Base-by-base conservation (phyloP, 2,888 invertebrate genomes). In the Temnothorax ravouxi region DNA sequence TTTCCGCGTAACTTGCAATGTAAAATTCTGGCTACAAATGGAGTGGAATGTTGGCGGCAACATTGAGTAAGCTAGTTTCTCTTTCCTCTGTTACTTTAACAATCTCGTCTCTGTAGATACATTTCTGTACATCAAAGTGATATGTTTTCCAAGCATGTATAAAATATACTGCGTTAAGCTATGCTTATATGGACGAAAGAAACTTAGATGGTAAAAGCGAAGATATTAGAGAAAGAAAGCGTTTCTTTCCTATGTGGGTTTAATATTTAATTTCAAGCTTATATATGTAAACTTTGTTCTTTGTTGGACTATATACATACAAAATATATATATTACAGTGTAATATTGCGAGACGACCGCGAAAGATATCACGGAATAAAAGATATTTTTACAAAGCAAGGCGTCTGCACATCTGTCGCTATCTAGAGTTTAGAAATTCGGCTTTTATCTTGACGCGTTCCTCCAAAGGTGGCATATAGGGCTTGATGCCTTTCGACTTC, bases 391-490 rank as follows among this genome's bases (percentile, higher is more conserved):
- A 76, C 76, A 88, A 84, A 82, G 18, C 59, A 76, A 34, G 25
- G 44, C 41, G n/a, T 41, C 25, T 77, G 54, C 44, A 29, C n/a
- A 38, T 66, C 9, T 15, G 64, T 29, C 21, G 3, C 25, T 62
- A 41, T 75, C 11, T 69, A 6, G 77, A 72, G 0, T 69, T 71
- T 86, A 96, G 93, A 92, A 96, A 96, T 86, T 97, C 96, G 34
- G 94, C 95, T 94, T 97, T 97, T 29, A 98, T 96, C 90, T 95
- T 94, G 2, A 95, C 96, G 84, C 98, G 95, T 15, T 98, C 98
- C 90, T 97, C 97, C 0, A 96, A 94, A 41, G 96, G 95, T 0
- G 98, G 98, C 85, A 98, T 89, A 84, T 95, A 93, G 0, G 98
- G 98, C 8, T 91, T 91, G 11, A 97, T 95, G 21, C 97, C 97